These are phyloP conservation scores for Chironomus striatipennis DNA, from an alignment of 1,140 invertebrate genomes.

Conservation along the genomic window DNA sequence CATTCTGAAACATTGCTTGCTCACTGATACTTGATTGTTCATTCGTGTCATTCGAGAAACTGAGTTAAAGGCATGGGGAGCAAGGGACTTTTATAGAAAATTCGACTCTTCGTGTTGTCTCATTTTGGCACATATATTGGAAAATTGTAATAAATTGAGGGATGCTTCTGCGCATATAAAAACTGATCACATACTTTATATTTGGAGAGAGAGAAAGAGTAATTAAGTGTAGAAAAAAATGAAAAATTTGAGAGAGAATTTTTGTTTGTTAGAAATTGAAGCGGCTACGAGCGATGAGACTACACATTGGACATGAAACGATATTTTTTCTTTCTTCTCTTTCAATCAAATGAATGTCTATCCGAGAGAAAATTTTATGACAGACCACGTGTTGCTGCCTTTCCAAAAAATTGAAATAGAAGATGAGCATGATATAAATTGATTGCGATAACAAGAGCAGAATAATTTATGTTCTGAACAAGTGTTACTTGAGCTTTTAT, in stretches of 20 bases:
- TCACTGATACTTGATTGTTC: constrained; percentile 6
- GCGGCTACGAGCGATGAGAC: no score
- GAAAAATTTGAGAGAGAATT: not conserved
- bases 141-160: constrained; percentile 9
- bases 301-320: no score
- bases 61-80: not conserved
- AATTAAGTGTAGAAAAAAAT: not conserved
- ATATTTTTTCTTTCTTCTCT: not conserved
- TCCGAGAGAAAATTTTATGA: not conserved
- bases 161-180: constrained; percentile 1
- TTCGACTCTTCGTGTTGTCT: not conserved
- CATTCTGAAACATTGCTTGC: constrained; percentile 23
- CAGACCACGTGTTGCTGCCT: not conserved
- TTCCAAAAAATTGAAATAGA: not conserved
- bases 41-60: constrained; percentile 22
- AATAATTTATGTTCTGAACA: no score
- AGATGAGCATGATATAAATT: not conserved
- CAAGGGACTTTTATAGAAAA: not conserved
- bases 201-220: not conserved
- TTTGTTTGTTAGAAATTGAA: no score
- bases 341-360: not conserved
- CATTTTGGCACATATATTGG: not conserved
- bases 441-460: no score
- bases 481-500: no score
- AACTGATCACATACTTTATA: not conserved